Percentiles rank a stretch among this genome's conserved stretches.
These are phyloP conservation scores for Scelioninae gen. 2 DNA, from an alignment of 2,888 invertebrate genomes.

Conservation along the genomic window DNA sequence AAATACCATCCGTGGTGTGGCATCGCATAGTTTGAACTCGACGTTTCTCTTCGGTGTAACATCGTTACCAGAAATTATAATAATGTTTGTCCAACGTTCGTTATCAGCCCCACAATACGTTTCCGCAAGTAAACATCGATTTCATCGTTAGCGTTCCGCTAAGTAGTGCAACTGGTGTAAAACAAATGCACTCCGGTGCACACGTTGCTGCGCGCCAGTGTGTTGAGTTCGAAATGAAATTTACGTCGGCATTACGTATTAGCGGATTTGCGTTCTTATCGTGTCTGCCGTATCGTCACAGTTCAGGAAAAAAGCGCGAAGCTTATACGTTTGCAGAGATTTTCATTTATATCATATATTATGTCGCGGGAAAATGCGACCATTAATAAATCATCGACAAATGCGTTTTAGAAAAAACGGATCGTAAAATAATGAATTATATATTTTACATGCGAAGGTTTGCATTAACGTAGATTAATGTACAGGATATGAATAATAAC, in stretches of 20 bases:
- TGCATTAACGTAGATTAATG: background rate
- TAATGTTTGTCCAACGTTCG: slow-evolving; percentile 55
- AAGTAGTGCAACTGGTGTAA: slow-evolving; percentile 57
- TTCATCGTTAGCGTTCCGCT: slow-evolving; percentile 58
- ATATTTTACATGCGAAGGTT: background rate
- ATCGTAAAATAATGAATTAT: slow-evolving; percentile 1
- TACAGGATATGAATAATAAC: background rate
- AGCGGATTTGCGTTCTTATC: slow-evolving; percentile 56
- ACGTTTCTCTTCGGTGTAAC: no score
- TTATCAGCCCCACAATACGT: slow-evolving; percentile 57
- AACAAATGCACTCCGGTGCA: slow-evolving; percentile 55
- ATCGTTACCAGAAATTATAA: slow-evolving; percentile 54
- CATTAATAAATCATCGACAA: no score
- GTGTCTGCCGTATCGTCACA: slow-evolving; percentile 27
- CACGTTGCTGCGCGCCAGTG: slow-evolving; percentile 33
- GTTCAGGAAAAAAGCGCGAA: slow-evolving; percentile 20
- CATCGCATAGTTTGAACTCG: no score
- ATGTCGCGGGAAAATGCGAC: no score
- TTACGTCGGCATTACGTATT: slow-evolving; percentile 49
- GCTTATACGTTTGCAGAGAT: slow-evolving; percentile 18
- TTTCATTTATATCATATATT: no score
- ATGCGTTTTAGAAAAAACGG: background rate
- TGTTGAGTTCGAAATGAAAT: slow-evolving; percentile 51
- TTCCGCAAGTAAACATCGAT: slow-evolving; percentile 52
- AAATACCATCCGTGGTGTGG: no score